Evolutionary conservation across 2,888 invertebrate genomes (phyloP).

Genomic region (Eupithecia insigniata): DNA sequence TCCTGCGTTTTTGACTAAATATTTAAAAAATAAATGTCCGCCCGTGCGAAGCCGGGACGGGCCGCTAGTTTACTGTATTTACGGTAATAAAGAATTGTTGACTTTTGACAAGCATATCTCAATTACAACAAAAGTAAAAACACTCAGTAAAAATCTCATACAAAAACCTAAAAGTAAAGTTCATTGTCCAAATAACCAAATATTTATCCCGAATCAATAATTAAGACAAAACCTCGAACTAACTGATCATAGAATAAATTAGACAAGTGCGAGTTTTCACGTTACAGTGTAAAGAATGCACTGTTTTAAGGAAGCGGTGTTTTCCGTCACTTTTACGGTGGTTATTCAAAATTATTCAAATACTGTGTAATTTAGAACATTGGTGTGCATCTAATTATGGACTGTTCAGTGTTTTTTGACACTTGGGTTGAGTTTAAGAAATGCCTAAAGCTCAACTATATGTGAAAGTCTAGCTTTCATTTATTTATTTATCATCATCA

Average conservation of each 20-base stretch:
- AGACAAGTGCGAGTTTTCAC: constrained; percentile 75
- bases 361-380: constrained; percentile 58
- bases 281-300: constrained; percentile 70
- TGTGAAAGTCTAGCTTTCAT: too few species aligned
- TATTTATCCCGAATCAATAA: constrained; percentile 75
- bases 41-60: too few species aligned
- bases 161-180: constrained; percentile 41
- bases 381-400: constrained; percentile 47
- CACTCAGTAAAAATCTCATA: too few species aligned
- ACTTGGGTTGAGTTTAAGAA: constrained; percentile 9
- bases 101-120: too few species aligned
- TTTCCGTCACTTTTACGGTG: constrained; percentile 45
- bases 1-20: too few species aligned
- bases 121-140: too few species aligned
- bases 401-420: constrained; percentile 30
- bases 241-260: constrained; percentile 77
- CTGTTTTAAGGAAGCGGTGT: constrained; percentile 67
- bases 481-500: too few species aligned
- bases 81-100: too few species aligned
- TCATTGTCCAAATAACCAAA: constrained; percentile 65
- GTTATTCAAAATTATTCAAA: constrained; percentile 64
- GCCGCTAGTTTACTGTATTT: too few species aligned
- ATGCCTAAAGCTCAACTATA: neutral
- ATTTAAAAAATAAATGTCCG: too few species aligned
- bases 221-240: constrained; percentile 68